Evolutionary conservation across 2,797 vertebrate species (phyloP), one percentile per base, ranked within the genome.

Genomic region (Cottoperca gobio): DNA sequence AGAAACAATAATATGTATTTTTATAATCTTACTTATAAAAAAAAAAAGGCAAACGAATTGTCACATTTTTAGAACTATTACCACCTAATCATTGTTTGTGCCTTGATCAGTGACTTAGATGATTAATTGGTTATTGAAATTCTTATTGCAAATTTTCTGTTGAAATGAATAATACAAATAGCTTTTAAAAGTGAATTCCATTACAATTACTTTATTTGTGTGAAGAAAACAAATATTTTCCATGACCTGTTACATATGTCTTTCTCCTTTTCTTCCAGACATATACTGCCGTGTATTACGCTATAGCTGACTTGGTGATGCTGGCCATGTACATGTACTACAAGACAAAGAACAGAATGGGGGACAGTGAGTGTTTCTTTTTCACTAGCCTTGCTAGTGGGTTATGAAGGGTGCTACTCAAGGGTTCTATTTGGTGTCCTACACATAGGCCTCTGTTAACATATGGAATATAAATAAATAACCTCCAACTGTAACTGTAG

Each of bases 201-300:
- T 54, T 6, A 16, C 13, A 54, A 6, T 54, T 9, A 9, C n/a
- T 58, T 42, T 28, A 3, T 28, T 24, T 33, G 23, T 69, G 45
- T 42, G 14, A 40, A 39, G 16, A 24, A 68, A 50, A 43, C n/a
- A n/a, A n/a, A 0, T 0, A 8, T 6, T 23, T 58, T 50, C 39
- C 13, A 5, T 57, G 23, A 66, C 49, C 16, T 5, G 10, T 43
- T 46, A 3, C 70, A 2, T 82, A 6, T 61, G 1, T 80, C 14
- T 80, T 14, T 78, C 16, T 73, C n/a, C 73, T 52, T 17, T 40
- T 37, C 39, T 14, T 84, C 11, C 84, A 98, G 98, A 96, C 91
- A 6, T 99, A 99, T 88, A 99, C 98, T 0, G 98, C 98, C 0
- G 28, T 98, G 68, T 99, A 99, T 88, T 99, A 99, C 0, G 96